Conservation (phyloP, 2,113 vertebrate species). For the Oreocharis arfaki region DNA sequence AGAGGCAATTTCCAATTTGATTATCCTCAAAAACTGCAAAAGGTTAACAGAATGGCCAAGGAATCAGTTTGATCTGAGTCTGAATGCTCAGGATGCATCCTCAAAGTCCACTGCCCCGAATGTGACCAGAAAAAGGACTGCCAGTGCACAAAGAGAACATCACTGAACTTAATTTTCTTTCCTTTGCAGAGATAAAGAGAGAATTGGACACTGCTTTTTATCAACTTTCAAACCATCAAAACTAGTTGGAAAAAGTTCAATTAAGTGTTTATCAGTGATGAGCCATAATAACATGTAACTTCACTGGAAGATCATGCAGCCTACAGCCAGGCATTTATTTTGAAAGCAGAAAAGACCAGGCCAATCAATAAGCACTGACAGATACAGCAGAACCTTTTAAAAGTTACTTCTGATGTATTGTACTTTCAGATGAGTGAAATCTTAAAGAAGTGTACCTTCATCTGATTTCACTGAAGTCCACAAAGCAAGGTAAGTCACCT, state of each 20-base stretch:
- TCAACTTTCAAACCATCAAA: background rate
- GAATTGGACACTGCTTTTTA: background rate
- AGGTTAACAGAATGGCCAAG: background rate
- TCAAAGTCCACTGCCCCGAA: background rate
- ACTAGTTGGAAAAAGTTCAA: background rate
- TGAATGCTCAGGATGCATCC: background rate
- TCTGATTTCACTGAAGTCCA: background rate
- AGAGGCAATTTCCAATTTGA: background rate
- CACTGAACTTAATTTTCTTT: background rate
- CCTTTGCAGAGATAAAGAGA: background rate
- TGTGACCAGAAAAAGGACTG: background rate
- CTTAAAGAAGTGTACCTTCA: background rate
- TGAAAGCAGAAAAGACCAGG: background rate
- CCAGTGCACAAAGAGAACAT: background rate
- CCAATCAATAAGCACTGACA: background rate
- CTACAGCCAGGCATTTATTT: background rate
- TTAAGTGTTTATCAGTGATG: background rate
- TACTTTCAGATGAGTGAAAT: background rate
- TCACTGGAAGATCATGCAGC: background rate
- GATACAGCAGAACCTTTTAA: background rate
- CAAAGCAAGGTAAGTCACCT: background rate
- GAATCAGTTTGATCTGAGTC: background rate
- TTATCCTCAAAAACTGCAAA: background rate
- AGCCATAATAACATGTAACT: background rate
- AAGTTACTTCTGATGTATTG: background rate